Percentiles rank a stretch among this genome's conserved stretches.
Conservation (phyloP, 2,797 vertebrate genomes). For the Astyanax mexicanus region DNA sequence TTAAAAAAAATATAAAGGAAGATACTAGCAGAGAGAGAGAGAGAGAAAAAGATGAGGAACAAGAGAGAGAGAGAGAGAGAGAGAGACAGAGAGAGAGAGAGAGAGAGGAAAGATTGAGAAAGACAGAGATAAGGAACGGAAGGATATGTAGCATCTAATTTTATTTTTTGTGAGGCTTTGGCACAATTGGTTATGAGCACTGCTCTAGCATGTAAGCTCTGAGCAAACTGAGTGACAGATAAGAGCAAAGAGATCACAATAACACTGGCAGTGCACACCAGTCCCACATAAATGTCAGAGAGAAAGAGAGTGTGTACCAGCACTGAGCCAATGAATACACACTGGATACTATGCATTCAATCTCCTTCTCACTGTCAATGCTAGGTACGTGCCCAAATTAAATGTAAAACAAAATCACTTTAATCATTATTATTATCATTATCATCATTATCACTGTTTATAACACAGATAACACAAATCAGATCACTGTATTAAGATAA, state of each 20-base stretch:
- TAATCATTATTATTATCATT: too few relatives aligned
- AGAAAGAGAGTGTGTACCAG: neutral
- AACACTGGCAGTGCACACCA: neutral
- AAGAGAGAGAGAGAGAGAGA: constrained; percentile 17
- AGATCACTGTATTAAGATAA: too few relatives aligned
- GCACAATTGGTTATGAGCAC: too few relatives aligned
- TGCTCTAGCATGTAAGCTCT: neutral
- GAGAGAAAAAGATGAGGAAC: too few relatives aligned
- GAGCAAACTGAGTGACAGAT: constrained; percentile 27
- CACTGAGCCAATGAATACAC: neutral
- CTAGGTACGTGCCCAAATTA: too few relatives aligned
- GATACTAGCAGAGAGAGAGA: neutral
- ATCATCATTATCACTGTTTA: too few relatives aligned
- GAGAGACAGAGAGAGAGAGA: neutral
- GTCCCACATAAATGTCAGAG: constrained; percentile 8
- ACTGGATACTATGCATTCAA: too few relatives aligned
- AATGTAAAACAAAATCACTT: too few relatives aligned
- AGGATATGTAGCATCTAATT: neutral
- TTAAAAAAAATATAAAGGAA: neutral
- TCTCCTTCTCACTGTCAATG: neutral
- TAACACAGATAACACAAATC: too few relatives aligned
- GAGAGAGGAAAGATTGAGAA: neutral
- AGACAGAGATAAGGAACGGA: neutral
- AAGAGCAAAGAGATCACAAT: neutral
- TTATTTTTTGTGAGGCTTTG: neutral